phyloP scores from a whole-genome alignment of 2,113 vertebrate species.

The Clinocottus analis region DNA sequence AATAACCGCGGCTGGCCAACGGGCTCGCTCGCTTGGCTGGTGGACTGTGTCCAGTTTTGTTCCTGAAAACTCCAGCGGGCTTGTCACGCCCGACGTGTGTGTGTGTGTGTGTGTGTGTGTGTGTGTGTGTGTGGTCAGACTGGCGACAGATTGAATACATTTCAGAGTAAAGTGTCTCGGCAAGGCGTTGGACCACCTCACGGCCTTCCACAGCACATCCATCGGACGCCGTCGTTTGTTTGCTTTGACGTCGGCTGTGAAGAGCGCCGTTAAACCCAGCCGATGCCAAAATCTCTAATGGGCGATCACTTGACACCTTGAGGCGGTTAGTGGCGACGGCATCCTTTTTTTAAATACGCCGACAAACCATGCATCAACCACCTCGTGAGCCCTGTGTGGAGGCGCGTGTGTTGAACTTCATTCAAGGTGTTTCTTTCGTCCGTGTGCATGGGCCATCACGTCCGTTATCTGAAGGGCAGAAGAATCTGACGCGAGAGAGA shows the following conservation, averaged over 20 bases:
- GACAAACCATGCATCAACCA: background rate
- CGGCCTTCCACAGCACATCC: background rate
- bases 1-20: constrained; percentile 42
- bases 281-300: background rate
- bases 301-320: background rate
- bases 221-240: background rate
- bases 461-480: constrained; percentile 10
- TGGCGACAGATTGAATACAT: no score
- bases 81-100: background rate
- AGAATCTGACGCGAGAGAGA: constrained; percentile 29
- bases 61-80: constrained; percentile 29
- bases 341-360: constrained; percentile 6
- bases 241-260: background rate
- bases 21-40: constrained; percentile 19
- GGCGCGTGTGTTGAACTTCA: background rate
- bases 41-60: constrained; percentile 63
- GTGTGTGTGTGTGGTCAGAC: no score
- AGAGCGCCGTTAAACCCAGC: background rate
- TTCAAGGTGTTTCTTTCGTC: background rate
- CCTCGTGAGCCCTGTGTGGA: background rate
- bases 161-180: background rate
- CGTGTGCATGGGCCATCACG: background rate
- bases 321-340: no score
- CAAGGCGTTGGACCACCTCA: background rate
- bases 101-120: no score